Evolutionary conservation across 2,888 invertebrate species (phyloP), one percentile per base, ranked within the genome.

Genomic region (Ecdyonurus torrentis): DNA sequence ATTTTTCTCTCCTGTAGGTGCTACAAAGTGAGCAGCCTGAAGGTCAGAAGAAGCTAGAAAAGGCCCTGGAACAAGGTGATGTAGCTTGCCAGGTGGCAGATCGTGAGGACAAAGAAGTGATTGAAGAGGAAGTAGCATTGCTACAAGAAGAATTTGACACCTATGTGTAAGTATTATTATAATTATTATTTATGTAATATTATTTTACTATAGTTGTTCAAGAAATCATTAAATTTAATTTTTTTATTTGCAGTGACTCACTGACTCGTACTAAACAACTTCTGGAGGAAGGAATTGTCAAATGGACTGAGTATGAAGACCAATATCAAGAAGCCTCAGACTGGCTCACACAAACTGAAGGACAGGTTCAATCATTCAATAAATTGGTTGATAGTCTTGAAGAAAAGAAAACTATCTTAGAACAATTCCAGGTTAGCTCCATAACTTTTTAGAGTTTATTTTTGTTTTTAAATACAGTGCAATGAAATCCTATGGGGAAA

Each of bases 231-330:
- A 10, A 37, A 37, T 37, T 10, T 10, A 10, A 37, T 62, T 60
- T 63, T 61, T 65, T 66, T 52, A 63, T 68, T 71, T 77, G 74
- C 72, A 85, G 86, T 58, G 91, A 91, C 69, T 84, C 86, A 65
- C 75, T 93, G 2, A 86, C 84, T 69, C 86, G 83, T 69, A 88
- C 89, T 1, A 92, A 91, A 76, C 82, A 83, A 67, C 77, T 89
- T 53, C 78, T 94, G 60, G 93, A 94, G 76, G 83, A 86, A 66
- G 93, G 91, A 69, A 89, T 93, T 71, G 91, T 91, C 0, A 91
- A 91, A 73, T 93, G 93, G 93, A 91, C 90, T 0, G 93, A 93
- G 74, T 94, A 93, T 72, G 92, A 93, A 76, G 91, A 92, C 74
- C 90, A 91, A 71, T 91, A 90, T 74, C 86, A 86, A 70, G 91